A percentile compares a stretch with the other conserved stretches of the same genome.
Evolutionary conservation across 2,113 vertebrate species (phyloP).

Genomic region (Geococcyx californianus): DNA sequence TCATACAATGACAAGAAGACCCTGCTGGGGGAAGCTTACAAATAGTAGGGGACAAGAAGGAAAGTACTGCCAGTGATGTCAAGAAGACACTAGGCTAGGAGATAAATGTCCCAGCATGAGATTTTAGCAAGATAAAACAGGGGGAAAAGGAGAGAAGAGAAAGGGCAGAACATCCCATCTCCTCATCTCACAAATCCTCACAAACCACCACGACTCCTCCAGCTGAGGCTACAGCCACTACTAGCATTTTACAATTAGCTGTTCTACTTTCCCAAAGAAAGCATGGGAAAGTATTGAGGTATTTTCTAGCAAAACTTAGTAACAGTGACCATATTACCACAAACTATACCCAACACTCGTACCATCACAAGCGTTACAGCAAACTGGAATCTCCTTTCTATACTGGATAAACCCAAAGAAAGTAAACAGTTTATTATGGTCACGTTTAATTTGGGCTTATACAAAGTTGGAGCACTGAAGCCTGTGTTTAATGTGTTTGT

Average conservation of each 20-base stretch:
- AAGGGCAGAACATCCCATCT: background rate
- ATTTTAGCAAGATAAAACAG: background rate
- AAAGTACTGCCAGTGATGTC: background rate
- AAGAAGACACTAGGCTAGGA: background rate
- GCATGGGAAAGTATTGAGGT: background rate
- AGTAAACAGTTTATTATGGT: slow-evolving; percentile 62
- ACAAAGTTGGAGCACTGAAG: background rate
- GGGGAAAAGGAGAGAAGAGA: background rate
- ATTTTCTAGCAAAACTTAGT: background rate
- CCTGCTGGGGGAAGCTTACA: background rate
- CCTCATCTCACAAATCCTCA: background rate
- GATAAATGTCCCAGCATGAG: background rate
- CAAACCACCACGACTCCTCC: background rate
- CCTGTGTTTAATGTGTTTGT: slow-evolving; percentile 47
- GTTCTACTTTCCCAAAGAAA: background rate
- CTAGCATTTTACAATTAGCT: background rate
- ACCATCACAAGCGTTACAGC: background rate
- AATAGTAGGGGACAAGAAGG: background rate
- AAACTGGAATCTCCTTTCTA: background rate
- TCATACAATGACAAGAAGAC: background rate
- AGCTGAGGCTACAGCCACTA: background rate
- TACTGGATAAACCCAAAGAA: slow-evolving; percentile 23
- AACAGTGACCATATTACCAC: background rate
- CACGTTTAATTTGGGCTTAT: slow-evolving; percentile 24
- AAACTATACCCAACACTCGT: background rate